Conservation (phyloP, 2,797 vertebrate genomes). For the Dicrostonyx torquatus region DNA sequence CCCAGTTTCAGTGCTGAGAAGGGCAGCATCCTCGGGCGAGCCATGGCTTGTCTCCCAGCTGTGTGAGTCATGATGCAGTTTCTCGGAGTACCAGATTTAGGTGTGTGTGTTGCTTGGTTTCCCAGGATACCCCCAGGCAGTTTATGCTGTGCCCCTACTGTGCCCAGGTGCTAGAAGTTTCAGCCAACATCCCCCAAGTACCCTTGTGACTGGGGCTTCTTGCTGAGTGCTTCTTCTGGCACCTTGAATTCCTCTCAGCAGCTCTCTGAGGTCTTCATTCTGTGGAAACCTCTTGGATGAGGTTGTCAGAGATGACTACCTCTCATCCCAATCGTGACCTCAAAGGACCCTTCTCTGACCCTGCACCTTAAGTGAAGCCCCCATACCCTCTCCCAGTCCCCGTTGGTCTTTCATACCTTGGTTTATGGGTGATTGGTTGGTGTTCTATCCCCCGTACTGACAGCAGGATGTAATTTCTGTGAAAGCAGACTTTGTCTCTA, state of each 20-base stretch:
- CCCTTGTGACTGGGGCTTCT: neutral
- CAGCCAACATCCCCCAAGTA: neutral
- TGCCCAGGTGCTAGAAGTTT: neutral
- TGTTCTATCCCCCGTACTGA: neutral
- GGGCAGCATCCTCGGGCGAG: slow-evolving; percentile 29
- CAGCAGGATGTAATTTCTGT: neutral
- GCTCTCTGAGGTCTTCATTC: neutral
- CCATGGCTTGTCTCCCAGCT: slow-evolving; percentile 51
- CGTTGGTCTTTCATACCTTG: neutral
- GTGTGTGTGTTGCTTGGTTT: neutral
- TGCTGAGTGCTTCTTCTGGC: neutral
- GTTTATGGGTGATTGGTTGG: neutral
- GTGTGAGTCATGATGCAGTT: slow-evolving; percentile 61
- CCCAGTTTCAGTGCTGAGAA: slow-evolving; percentile 44
- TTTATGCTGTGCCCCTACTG: neutral
- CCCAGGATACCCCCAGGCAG: neutral
- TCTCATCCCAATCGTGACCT: neutral
- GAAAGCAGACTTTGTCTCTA: slow-evolving; percentile 13
- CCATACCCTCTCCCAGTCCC: too few species aligned
- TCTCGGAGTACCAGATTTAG: neutral
- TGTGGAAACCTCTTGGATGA: neutral
- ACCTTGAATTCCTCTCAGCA: slow-evolving; percentile 14
- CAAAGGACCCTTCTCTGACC: neutral
- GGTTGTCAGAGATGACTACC: neutral
- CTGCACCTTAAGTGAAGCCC: neutral